Conservation (phyloP, 2,888 invertebrate species). For the Proisotoma minuta region DNA sequence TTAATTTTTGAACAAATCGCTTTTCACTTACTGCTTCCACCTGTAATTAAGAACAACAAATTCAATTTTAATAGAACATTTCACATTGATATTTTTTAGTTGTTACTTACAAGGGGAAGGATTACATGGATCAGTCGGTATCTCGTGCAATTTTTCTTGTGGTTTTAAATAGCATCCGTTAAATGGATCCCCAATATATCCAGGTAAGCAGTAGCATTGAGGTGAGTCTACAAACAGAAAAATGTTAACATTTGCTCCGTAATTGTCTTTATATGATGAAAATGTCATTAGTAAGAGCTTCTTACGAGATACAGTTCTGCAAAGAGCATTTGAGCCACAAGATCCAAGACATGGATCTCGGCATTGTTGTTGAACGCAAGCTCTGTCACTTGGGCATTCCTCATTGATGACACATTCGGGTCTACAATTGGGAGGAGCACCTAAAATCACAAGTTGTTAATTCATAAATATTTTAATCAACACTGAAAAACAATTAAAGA, state of each 20-base stretch:
- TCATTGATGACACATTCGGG: slow-evolving; percentile 63
- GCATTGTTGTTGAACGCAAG: slow-evolving; percentile 50
- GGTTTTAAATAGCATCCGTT: slow-evolving; percentile 38
- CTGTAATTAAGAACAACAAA: too few species aligned
- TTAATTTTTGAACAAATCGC: too few species aligned
- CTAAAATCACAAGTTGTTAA: too few species aligned
- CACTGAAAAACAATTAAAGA: slow-evolving; percentile 56
- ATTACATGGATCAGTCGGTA: slow-evolving; percentile 65
- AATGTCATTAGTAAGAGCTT: slow-evolving; percentile 18
- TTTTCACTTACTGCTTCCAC: too few species aligned
- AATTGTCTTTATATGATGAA: neutral
- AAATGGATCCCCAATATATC: slow-evolving; percentile 50
- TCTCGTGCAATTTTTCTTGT: neutral
- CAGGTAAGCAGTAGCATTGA: slow-evolving; percentile 57
- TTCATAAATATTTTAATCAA: slow-evolving; percentile 60
- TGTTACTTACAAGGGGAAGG: slow-evolving; percentile 82
- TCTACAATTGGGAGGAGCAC: slow-evolving; percentile 55
- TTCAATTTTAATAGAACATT: too few species aligned
- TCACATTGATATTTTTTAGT: too few species aligned
- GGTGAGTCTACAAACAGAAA: slow-evolving; percentile 54
- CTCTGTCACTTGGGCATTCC: slow-evolving; percentile 57
- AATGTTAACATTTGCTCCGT: neutral
- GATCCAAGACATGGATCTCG: slow-evolving; percentile 59
- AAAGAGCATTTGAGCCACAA: slow-evolving; percentile 63
- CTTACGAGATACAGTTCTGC: slow-evolving; percentile 47